phyloP scores from a whole-genome alignment of 2,888 invertebrate genomes.

The Globia sparganii region DNA sequence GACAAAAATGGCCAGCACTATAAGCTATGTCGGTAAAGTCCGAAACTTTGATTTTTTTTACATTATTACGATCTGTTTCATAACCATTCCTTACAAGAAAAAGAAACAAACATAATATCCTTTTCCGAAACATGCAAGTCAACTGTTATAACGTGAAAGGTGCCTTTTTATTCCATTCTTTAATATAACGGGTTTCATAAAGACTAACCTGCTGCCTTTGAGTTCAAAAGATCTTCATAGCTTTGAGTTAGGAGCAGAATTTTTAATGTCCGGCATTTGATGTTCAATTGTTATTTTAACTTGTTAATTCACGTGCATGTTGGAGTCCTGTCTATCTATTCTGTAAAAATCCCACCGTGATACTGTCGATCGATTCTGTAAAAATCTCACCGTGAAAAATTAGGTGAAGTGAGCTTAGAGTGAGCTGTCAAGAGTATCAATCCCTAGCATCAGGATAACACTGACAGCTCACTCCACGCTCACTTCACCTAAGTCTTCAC shows the following conservation, averaged over 20 bases:
- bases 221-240: slow-evolving; percentile 57
- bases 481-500: too few relatives aligned
- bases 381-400: too few relatives aligned
- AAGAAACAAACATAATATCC: slow-evolving; percentile 14
- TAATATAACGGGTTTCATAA: slow-evolving; percentile 47
- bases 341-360: too few relatives aligned
- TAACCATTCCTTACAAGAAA: not conserved
- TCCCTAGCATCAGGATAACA: too few relatives aligned
- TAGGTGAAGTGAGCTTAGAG: too few relatives aligned
- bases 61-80: not conserved
- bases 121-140: slow-evolving; percentile 23
- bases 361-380: too few relatives aligned
- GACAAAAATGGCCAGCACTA: too few relatives aligned
- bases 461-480: too few relatives aligned
- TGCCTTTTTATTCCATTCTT: slow-evolving; percentile 43
- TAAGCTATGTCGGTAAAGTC: too few relatives aligned
- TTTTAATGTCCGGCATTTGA: slow-evolving; percentile 45
- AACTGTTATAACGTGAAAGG: slow-evolving; percentile 42
- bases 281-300: slow-evolving; percentile 32
- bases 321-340: too few relatives aligned
- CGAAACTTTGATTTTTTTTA: too few relatives aligned
- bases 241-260: slow-evolving; percentile 59
- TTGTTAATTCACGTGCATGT: not conserved
- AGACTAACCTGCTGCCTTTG: slow-evolving; percentile 55
- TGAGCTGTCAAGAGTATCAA: too few relatives aligned